Conservation (phyloP, 92 coral and sea anemone species). For the Zoanthus solanderi region DNA sequence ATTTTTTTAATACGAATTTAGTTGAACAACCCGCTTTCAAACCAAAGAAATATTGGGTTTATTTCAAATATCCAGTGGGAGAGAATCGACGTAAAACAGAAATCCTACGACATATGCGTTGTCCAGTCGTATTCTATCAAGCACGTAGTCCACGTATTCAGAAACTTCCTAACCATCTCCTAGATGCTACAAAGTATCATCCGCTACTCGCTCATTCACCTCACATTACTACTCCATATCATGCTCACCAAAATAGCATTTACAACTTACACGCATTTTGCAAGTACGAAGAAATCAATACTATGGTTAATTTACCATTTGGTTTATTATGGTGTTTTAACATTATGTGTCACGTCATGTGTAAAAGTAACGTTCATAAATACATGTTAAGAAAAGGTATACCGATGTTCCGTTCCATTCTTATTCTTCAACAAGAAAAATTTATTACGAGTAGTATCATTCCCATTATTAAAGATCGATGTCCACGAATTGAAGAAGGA, state of each 20-base stretch:
- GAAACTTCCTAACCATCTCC: background rate
- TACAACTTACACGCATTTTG: background rate
- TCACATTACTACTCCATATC: background rate
- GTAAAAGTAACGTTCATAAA: background rate
- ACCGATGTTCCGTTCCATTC: background rate
- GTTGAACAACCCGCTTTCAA: background rate
- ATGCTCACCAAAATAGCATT: background rate
- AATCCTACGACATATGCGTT: background rate
- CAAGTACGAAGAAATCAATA: background rate
- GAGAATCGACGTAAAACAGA: background rate
- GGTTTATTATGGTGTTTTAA: background rate
- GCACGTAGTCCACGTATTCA: background rate
- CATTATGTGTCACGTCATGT: background rate
- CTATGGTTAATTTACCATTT: background rate
- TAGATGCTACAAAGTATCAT: background rate
- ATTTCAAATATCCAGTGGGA: background rate
- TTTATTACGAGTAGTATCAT: background rate
- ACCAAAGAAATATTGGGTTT: background rate
- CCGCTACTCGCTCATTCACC: background rate
- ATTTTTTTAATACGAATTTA: background rate
- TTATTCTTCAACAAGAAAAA: background rate
- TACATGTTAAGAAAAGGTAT: background rate
- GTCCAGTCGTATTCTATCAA: background rate
- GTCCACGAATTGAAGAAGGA: background rate
- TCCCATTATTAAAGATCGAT: background rate